Evolutionary conservation across 2,888 invertebrate genomes (phyloP).

Genomic region (Catotricha subobsoleta): DNA sequence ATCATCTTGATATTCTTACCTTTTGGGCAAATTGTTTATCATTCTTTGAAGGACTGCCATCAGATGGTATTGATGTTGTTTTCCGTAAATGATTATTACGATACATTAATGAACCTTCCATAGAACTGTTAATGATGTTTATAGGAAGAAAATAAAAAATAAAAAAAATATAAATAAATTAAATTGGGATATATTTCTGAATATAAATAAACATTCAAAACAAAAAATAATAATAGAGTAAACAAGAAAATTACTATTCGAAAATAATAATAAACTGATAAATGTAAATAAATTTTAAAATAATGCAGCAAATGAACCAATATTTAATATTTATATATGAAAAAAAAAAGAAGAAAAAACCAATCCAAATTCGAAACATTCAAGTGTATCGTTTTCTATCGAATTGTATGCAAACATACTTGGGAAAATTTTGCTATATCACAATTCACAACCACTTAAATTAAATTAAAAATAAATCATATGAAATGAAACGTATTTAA

Average conservation of each 20-base stretch:
- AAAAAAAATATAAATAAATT: not conserved
- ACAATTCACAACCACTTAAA: too few relatives aligned
- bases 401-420: too few relatives aligned
- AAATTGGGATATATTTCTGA: too few relatives aligned
- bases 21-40: not conserved
- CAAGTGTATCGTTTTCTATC: too few relatives aligned
- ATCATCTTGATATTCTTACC: constrained; percentile 3
- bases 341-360: too few relatives aligned
- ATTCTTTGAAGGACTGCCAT: not conserved
- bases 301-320: too few relatives aligned
- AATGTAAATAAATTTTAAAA: too few relatives aligned
- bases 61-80: not conserved
- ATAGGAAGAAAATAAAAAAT: not conserved
- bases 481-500: too few relatives aligned
- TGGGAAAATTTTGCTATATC: too few relatives aligned
- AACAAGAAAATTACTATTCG: not conserved
- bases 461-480: too few relatives aligned
- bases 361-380: too few relatives aligned
- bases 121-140: not conserved
- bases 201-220: not conserved
- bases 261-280: not conserved
- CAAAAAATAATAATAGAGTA: not conserved
- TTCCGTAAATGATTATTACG: not conserved
- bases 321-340: too few relatives aligned
- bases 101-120: not conserved